Base-by-base conservation (phyloP, 1,140 invertebrate genomes). In the Trachelipus rathkii region DNA sequence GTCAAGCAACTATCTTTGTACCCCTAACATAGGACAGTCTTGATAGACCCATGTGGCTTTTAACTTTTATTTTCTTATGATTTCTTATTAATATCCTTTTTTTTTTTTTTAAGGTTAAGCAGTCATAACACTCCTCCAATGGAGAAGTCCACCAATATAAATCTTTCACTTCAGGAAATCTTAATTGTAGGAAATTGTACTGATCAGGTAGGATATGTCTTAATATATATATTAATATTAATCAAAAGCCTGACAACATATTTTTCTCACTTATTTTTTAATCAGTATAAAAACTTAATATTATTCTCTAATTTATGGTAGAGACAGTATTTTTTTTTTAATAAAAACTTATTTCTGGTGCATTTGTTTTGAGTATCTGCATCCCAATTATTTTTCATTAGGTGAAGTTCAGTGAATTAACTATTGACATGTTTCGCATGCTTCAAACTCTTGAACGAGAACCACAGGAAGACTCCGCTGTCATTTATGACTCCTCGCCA, bases 391-490 rank as follows among this genome's bases (percentile, higher is more conserved):
- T 60, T 60, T 60, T 66, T 71, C 76, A 78, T 69, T 83, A 90
- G 89, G 93, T 96, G n/a, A 97, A 97, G 86, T 98, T 98, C 87
- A 97, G 95, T 81, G 96, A 98, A 86, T 87, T 98, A 74, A 97
- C 96, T 21, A 92, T 99, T 87, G 96, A 99, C 86, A 99, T 98
- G 96, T 99, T 95, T 84, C 88, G 95, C 81, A 97, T 99, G 91
- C 88, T 98, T 66, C 96, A 98, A 87, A 96, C 94, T 1, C 85
- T 98, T 70, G 96, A 98, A 85, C 87, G 95, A 78, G 95, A 98
- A 84, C 94, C 93, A 21, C 91, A 92, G 82, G 93, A 95, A 81
- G 92, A 84, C 75, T 77, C 89, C 23, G 91, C 91, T 82, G 92
- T 93, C 84, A 87, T 92, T 53, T 93, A 93, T 84, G 93, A 96